Conservation (phyloP, 2,113 vertebrate species). For the Tupaia chinensis region DNA sequence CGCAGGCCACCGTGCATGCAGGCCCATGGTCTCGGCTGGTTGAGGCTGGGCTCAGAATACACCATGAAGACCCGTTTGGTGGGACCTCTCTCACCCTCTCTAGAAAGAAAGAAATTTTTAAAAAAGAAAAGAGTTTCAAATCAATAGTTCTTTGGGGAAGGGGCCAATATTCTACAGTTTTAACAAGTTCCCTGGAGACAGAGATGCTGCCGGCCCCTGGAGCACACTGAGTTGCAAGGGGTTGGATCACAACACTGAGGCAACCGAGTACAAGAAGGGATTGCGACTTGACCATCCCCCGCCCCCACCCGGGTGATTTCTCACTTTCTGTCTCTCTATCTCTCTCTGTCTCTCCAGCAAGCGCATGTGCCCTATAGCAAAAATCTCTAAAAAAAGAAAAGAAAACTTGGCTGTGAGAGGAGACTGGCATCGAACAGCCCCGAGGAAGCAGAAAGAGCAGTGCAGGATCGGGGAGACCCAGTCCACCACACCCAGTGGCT, state of each 20-base stretch:
- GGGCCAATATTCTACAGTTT: background rate
- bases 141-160: background rate
- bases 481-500: background rate
- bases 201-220: background rate
- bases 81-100: too few relatives aligned
- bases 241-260: background rate
- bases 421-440: background rate
- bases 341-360: too few relatives aligned
- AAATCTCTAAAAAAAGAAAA: too few relatives aligned
- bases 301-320: too few relatives aligned
- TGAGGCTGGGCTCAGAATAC: too few relatives aligned
- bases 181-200: background rate
- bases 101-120: too few relatives aligned
- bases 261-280: background rate
- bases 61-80: too few relatives aligned
- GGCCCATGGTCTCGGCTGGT: too few relatives aligned
- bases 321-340: too few relatives aligned
- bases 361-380: too few relatives aligned
- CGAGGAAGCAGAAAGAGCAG: background rate
- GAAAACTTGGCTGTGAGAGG: background rate
- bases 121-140: background rate
- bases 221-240: background rate
- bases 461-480: background rate
- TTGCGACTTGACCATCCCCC: too few relatives aligned
- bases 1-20: too few relatives aligned